Evolutionary conservation across 2,797 vertebrate species (phyloP), one percentile per base, ranked within the genome.

Genomic region (Pipistrellus pygmaeus): DNA sequence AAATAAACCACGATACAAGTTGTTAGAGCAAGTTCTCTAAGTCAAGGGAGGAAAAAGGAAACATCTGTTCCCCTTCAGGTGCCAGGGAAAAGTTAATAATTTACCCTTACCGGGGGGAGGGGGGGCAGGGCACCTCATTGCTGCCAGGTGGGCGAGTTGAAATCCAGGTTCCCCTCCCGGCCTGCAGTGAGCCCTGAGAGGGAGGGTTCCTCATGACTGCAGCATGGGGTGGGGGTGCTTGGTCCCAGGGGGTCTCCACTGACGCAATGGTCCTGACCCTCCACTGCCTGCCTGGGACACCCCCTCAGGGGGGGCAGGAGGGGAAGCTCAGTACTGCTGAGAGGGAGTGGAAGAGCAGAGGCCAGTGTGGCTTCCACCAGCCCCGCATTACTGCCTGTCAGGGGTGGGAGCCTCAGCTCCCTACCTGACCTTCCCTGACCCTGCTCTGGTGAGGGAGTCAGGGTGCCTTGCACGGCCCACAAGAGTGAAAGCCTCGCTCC

Each of bases 11-110:
- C 9, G 57, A n/a, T 73, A 32, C 7, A 93, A 51, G 11, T 87
- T 77, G 87, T 95, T 60, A 62, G 91, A 48, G 38, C 55, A 89
- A 80, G 51, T 81, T 5, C 13, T 62, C 21, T 88, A 85, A 38
- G 82, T 30, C 69, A 88, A 69, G 5, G 3, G 27, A n/a, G 6
- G 3, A 7, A 5, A 0, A 30, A 32, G 5, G 9, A 32, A 32
- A 55, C 44, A 18, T 35, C 1, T 62, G 12, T 82, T 68, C 53
- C 2, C 41, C 2, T 30, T 30, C 86, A 3, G 62, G 11, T 12
- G 55, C 7, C 21, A 68, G 9, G 27, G 27, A 48, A 82, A 95
- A 53, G 41, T 55, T 7, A 6, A 6, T 48, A 51, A 60, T 66
- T 85, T 71, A 53, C 21, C 73, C 15, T 72, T 46, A 53, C 11